Conservation (phyloP, 2,888 invertebrate species). For the Atherix ibis region DNA sequence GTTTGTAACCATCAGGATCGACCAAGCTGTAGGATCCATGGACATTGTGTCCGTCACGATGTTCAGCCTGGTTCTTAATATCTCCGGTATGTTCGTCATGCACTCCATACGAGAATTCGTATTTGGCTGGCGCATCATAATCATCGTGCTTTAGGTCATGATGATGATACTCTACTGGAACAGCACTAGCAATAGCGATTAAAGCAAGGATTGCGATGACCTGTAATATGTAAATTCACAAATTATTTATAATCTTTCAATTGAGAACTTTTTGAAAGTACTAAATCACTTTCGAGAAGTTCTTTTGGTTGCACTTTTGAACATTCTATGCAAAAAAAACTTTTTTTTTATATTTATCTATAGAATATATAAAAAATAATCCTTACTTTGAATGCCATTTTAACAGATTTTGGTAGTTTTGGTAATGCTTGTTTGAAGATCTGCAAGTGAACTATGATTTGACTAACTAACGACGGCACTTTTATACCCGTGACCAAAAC, state of each 20-base stretch:
- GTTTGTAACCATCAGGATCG: slow-evolving; percentile 38
- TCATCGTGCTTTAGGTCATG: slow-evolving; percentile 5
- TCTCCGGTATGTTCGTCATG: slow-evolving; percentile 37
- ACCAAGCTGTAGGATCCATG: slow-evolving; percentile 37
- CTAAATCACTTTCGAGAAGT: too few species aligned
- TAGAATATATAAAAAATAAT: neutral
- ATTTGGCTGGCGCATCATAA: slow-evolving; percentile 23
- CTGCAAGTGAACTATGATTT: too few species aligned
- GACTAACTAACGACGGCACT: too few species aligned
- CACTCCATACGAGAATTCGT: slow-evolving; percentile 36
- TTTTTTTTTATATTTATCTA: too few species aligned
- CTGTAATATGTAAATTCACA: slow-evolving; percentile 6
- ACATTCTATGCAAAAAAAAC: too few species aligned
- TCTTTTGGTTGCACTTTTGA: too few species aligned
- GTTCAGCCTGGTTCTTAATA: slow-evolving; percentile 36
- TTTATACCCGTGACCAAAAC: too few species aligned
- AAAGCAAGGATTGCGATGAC: slow-evolving; percentile 9
- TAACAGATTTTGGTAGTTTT: slow-evolving; percentile 2
- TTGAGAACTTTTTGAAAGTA: too few species aligned
- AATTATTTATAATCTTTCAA: too few species aligned
- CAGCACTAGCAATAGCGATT: slow-evolving; percentile 5
- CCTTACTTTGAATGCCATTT: slow-evolving; percentile 9
- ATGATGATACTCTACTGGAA: neutral
- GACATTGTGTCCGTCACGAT: slow-evolving; percentile 36
- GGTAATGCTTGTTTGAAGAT: too few species aligned